These are phyloP conservation scores for Machimus rusticus DNA, from an alignment of 2,888 invertebrate species.

Conservation along the genomic window DNA sequence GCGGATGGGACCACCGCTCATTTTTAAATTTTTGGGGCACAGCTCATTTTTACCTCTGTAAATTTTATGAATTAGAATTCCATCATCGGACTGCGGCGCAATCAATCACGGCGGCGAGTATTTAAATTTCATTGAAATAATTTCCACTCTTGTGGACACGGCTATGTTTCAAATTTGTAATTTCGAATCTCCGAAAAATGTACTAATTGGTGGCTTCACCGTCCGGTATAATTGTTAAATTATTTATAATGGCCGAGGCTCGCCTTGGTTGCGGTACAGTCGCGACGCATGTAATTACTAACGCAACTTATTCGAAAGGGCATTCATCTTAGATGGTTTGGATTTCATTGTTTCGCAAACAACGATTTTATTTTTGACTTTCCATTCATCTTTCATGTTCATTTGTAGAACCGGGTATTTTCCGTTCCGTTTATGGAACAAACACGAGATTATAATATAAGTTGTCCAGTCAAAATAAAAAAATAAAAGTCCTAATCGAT, in stretches of 20 bases:
- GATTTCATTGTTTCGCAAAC: background rate
- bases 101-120: slow-evolving; percentile 20
- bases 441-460: background rate
- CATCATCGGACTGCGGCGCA: background rate
- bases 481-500: too few species aligned
- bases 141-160: slow-evolving; percentile 9
- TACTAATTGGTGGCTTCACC: slow-evolving; percentile 8
- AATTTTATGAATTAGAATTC: slow-evolving; percentile 8
- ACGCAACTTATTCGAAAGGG: background rate
- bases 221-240: slow-evolving; percentile 22
- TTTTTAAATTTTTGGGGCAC: background rate
- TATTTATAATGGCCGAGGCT: slow-evolving; percentile 3
- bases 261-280: background rate
- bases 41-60: background rate
- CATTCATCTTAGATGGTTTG: background rate
- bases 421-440: background rate
- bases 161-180: slow-evolving; percentile 18
- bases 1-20: background rate
- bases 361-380: background rate
- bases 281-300: background rate
- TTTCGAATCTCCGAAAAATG: background rate
- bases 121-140: slow-evolving; percentile 31
- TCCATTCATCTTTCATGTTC: background rate
- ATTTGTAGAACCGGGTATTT: background rate
- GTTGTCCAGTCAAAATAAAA: too few species aligned